Evolutionary conservation across 2,797 vertebrate genomes (phyloP).

Genomic region (Mastacembelus armatus): DNA sequence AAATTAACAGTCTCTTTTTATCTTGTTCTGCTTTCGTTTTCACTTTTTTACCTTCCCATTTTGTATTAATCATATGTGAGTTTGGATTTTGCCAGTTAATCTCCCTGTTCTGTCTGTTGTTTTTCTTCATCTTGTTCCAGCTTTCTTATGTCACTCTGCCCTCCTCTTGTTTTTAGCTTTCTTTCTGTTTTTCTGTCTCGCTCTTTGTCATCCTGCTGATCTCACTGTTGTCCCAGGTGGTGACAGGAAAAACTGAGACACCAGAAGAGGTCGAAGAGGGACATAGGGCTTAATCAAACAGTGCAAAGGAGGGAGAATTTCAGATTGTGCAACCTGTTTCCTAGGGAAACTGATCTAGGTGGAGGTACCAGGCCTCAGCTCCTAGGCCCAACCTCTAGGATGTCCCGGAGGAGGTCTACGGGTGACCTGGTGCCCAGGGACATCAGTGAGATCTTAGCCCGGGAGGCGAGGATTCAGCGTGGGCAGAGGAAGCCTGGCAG

Average conservation of each 20-base stretch:
- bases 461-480: constrained; percentile 79
- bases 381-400: constrained; percentile 67
- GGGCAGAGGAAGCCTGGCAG: constrained; percentile 84
- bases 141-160: constrained; percentile 13
- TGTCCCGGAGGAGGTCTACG: constrained; percentile 84
- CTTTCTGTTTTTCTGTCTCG: constrained; percentile 20
- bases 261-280: constrained; percentile 43
- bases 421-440: constrained; percentile 86
- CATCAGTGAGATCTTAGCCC: constrained; percentile 82
- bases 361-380: constrained; percentile 11
- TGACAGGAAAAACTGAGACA: constrained; percentile 57
- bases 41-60: background rate
- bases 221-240: constrained; percentile 76
- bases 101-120: background rate
- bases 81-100: constrained; percentile 14
- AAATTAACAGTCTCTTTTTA: background rate
- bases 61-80: background rate
- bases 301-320: constrained; percentile 8
- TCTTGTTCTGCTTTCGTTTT: background rate
- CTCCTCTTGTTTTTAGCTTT: constrained; percentile 23
- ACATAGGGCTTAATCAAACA: constrained; percentile 26
- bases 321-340: constrained; percentile 20
- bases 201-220: constrained; percentile 55
- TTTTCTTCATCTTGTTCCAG: background rate
- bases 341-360: background rate